Conservation (phyloP, 2,113 vertebrate species). For the Syrrhaptes paradoxus region DNA sequence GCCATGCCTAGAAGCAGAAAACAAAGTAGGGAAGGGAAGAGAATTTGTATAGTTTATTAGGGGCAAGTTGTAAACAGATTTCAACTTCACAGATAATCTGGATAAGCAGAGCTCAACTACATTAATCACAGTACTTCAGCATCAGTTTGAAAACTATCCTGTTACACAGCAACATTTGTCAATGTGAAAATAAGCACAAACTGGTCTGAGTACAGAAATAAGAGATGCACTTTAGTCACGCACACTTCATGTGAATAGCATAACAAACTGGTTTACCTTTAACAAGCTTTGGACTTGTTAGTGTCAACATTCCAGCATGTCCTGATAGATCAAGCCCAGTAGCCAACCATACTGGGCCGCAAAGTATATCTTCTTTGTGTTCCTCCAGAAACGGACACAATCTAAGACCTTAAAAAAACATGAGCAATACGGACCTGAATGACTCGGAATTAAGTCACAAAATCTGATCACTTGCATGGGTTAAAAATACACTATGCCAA, state of each 20-base stretch:
- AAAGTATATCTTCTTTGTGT: constrained; percentile 97
- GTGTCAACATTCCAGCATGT: constrained; percentile 95
- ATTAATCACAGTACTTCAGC: background rate
- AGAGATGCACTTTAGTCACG: background rate
- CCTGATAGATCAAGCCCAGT: constrained; percentile 97
- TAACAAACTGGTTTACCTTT: constrained; percentile 83
- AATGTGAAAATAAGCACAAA: background rate
- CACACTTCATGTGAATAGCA: background rate
- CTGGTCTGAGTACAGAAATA: background rate
- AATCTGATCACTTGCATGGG: background rate
- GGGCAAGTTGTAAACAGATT: background rate
- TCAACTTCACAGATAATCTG: background rate
- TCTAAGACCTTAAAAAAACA: constrained; percentile 82
- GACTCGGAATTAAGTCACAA: background rate
- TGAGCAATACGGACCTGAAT: background rate
- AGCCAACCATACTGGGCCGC: constrained; percentile 96
- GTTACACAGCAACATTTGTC: background rate
- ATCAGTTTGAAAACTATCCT: background rate
- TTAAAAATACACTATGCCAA: background rate
- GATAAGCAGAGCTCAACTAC: background rate
- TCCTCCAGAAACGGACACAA: constrained; percentile 95
- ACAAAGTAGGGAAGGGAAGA: fast-evolving
- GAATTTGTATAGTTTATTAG: background rate
- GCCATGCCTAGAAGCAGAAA: constrained; percentile 86
- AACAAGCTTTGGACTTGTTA: constrained; percentile 97